These are phyloP conservation scores for Stichopus chloronotus DNA, from an alignment of 35 echinoderm and acorn worm species.

Conservation along the genomic window DNA sequence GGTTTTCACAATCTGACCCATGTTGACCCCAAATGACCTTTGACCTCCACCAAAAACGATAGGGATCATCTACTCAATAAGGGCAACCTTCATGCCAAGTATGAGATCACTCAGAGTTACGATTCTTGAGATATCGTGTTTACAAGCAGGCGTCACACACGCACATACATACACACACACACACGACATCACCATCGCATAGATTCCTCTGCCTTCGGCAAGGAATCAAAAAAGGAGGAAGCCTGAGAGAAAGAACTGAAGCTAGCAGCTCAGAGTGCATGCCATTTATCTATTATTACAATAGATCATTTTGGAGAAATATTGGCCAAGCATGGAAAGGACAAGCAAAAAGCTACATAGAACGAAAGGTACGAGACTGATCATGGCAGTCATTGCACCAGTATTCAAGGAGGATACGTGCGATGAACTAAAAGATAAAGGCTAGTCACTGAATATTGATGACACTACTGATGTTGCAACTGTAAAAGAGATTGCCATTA, in stretches of 20 bases:
- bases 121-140: too few relatives aligned
- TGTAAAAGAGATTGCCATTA: not conserved
- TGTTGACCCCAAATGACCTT: too few relatives aligned
- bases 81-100: too few relatives aligned
- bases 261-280: not conserved
- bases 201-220: too few relatives aligned
- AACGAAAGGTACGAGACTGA: not conserved
- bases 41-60: too few relatives aligned
- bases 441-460: not conserved
- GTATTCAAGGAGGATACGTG: slow-evolving; percentile 22
- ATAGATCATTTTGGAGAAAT: slow-evolving; percentile 26
- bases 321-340: slow-evolving; percentile 1
- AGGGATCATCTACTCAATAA: too few relatives aligned
- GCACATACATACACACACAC: too few relatives aligned
- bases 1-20: too few relatives aligned
- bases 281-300: not conserved
- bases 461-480: not conserved
- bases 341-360: not conserved
- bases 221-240: not conserved
- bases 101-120: too few relatives aligned
- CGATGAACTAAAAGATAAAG: not conserved
- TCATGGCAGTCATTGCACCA: slow-evolving; percentile 29
- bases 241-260: not conserved
- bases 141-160: too few relatives aligned
- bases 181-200: too few relatives aligned